Evolutionary conservation across 2,797 vertebrate genomes (phyloP), one percentile per base, ranked within the genome.

Genomic region (Oreonectes daqikongensis): DNA sequence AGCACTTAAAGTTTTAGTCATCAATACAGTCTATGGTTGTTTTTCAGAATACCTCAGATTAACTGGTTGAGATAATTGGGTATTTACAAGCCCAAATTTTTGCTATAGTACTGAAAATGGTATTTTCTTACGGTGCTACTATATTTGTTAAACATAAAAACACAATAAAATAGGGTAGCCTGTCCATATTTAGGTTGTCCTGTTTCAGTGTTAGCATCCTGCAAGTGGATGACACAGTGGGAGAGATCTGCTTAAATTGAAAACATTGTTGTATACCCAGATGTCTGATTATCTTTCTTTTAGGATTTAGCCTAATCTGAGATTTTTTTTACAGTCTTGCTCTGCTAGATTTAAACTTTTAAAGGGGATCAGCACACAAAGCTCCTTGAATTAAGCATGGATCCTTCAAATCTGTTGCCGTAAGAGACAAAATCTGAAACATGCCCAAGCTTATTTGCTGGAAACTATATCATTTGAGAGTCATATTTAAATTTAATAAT

Each of bases 331-430:
- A 32, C 28, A 52, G 72, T 71, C 38, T 70, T 57, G 40, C 26
- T 80, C 61, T 12, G 2, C 57, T 20, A 35, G 72, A 66, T 73
- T 80, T 59, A 80, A 69, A 22, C 4, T 50, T n/a, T 80, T 69
- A 75, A 65, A 26, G 42, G 38, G 38, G 72, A 75, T 70, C 26
- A 71, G 48, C 72, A 18, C 17, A 59, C 17, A 52, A 70, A 50
- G 10, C 72, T 75, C 26, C 48, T 48, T 63, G 67, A 75, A 70
- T 80, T 75, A 71, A 50, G 53, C 40, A 15, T 55, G 63, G 15
- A 64, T 59, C 22, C 35, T 11, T 20, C 17, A 52, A 74, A 73
- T 69, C 46, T 69, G 71, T 61, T 73, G 12, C 42, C 40, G 42
- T 50, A 22, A 22, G 5, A 38, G 52, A 35, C 35, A 17, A 63